Evolutionary conservation across 2,113 vertebrate genomes (phyloP), one percentile per base, ranked within the genome.

Genomic region (Limanda limanda): DNA sequence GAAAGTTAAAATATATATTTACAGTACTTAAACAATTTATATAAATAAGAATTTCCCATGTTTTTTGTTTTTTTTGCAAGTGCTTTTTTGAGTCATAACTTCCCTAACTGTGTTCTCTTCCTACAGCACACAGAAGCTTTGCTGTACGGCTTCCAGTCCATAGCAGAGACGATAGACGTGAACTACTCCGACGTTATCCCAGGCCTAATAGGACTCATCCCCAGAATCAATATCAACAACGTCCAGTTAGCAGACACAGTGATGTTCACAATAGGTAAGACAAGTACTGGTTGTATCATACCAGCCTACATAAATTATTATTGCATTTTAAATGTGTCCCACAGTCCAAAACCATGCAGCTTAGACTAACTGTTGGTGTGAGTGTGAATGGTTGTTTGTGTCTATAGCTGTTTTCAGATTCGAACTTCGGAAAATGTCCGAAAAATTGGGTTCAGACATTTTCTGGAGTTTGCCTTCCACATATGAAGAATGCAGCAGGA

Each of bases 111-210:
- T 31, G 11, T 45, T 25, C 10, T 73, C 21, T 37, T 83, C 45
- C 63, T 79, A 17, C 91, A 99, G 98, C 97, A 99, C 92, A 99
- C 96, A 0, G 98, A 99, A 83, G 97, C 98, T 35, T 94, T 99
- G 87, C 95, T 99, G 60, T 99, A 99, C 0, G 97, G 97, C 85
- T 99, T 99, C 94, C 97, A 99, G 88, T 99, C 98, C 89, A 99
- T 99, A 62, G 97, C 98, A 0, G 98, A 99, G 93, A 99, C 98
- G 51, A 98, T 98, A 3, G 97, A 99, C 0, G 97, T 99, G 40
- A 99, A 99, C 87, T 99, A 99, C 91, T 99, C 98, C 0, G 98
- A 99, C 1, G 98, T 99, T 82, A 98, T 99, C 84, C 98, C 98
- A 0, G 98, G 98, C 13, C 95, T 99, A 76, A 99, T 99, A 1